A percentile compares a stretch with the other conserved stretches of the same genome.
Conservation (phyloP, 1,140 invertebrate species). For the Caenorhabditis elegans region DNA sequence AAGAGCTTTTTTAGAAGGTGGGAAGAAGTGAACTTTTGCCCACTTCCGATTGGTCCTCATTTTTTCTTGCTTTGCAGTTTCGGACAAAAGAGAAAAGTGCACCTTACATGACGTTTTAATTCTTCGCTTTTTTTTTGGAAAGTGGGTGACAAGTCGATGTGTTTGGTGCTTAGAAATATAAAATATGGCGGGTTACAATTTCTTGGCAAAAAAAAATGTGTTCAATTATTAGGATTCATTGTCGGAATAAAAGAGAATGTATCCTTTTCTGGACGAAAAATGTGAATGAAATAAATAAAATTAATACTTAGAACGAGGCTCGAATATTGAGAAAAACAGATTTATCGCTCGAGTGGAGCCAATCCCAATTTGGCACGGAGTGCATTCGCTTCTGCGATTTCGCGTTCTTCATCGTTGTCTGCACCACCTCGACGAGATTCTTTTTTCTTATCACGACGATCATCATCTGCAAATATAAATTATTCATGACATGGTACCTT, state of each 20-base stretch:
- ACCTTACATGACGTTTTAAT: neutral
- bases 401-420: slow-evolving; percentile 61
- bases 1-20: neutral
- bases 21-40: neutral
- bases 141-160: neutral
- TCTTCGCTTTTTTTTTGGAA: neutral
- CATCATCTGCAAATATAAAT: neutral
- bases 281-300: too few species aligned
- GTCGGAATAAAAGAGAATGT: too few species aligned
- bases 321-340: neutral
- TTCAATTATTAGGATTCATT: too few species aligned
- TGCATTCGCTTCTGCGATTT: slow-evolving; percentile 71
- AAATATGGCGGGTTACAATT: neutral
- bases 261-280: too few species aligned
- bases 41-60: slow-evolving; percentile 4
- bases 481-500: too few species aligned
- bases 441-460: neutral
- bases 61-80: slow-evolving; percentile 10
- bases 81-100: slow-evolving; percentile 22
- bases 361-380: slow-evolving; percentile 70
- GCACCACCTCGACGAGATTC: neutral
- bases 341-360: slow-evolving; percentile 67
- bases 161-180: neutral
- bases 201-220: too few species aligned
- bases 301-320: too few species aligned